Conservation (phyloP, 1,140 invertebrate genomes). For the Lordiphosa stackelbergi region DNA sequence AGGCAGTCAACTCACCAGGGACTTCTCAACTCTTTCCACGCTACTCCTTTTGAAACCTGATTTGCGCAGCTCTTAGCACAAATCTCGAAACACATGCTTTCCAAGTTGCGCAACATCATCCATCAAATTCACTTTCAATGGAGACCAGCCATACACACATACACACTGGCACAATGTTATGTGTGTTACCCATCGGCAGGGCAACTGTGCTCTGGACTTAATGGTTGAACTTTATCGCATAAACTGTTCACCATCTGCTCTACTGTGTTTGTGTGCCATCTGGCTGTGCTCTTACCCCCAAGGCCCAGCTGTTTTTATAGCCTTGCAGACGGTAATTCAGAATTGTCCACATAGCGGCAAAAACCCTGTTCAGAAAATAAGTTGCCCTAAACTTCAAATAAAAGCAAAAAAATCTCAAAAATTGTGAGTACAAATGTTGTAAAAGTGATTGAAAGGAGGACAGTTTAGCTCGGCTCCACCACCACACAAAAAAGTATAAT, state of each 20-base stretch:
- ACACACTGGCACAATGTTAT: slow-evolving; percentile 28
- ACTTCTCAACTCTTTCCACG: slow-evolving; percentile 6
- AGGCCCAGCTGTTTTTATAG: not conserved
- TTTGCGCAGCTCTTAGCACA: slow-evolving; percentile 46
- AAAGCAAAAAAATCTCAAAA: no score
- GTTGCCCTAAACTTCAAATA: no score
- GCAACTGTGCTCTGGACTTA: slow-evolving; percentile 34
- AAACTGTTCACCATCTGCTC: slow-evolving; percentile 14
- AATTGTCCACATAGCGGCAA: no score
- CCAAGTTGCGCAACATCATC: slow-evolving; percentile 70
- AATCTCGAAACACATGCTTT: slow-evolving; percentile 69
- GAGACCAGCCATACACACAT: slow-evolving; percentile 53
- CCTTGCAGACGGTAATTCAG: no score
- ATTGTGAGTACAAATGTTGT: no score
- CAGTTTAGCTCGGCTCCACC: no score
- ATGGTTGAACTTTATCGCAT: slow-evolving; percentile 58
- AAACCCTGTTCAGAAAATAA: no score
- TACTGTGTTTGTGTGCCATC: slow-evolving; percentile 10
- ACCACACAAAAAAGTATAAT: no score
- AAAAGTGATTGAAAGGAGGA: no score
- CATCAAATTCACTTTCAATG: slow-evolving; percentile 73
- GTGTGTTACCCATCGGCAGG: slow-evolving; percentile 27
- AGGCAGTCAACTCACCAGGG: slow-evolving; percentile 28
- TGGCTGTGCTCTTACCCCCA: not conserved
- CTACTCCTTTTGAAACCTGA: slow-evolving; percentile 12